Conservation (phyloP, 2,113 vertebrate genomes). For the Scalopus aquaticus region DNA sequence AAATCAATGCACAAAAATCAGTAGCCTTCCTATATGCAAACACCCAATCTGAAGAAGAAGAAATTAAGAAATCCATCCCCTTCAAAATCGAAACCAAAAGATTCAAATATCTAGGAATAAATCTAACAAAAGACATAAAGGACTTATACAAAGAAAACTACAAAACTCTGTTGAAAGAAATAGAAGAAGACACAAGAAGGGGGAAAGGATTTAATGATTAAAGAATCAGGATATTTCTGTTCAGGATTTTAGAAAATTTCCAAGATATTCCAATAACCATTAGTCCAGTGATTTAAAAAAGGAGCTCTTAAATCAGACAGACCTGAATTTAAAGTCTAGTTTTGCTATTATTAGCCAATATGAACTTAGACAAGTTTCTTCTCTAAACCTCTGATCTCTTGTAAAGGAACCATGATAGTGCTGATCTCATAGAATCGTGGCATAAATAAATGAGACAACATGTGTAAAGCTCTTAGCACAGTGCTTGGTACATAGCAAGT, state of each 20-base stretch:
- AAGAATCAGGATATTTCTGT: neutral
- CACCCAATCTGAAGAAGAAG: too few relatives aligned
- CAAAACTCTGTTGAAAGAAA: too few relatives aligned
- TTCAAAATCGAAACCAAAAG: too few relatives aligned
- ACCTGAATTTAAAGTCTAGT: conserved; percentile 14
- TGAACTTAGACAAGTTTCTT: conserved; percentile 7
- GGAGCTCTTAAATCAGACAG: neutral
- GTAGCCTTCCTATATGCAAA: too few relatives aligned
- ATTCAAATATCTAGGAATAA: too few relatives aligned
- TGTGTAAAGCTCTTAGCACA: neutral
- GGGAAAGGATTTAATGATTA: neutral
- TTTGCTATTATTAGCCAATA: conserved; percentile 6
- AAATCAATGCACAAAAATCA: too few relatives aligned
- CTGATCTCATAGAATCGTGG: neutral
- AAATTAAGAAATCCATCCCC: too few relatives aligned
- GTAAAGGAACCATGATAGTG: conserved; percentile 11
- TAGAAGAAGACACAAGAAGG: too few relatives aligned
- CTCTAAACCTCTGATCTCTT: neutral
- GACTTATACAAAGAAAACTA: too few relatives aligned
- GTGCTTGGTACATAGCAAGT: neutral
- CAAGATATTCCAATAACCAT: neutral
- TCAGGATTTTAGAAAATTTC: neutral
- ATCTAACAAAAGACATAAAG: too few relatives aligned
- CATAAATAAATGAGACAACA: neutral
- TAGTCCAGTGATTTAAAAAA: neutral